A percentile compares a stretch with the other conserved stretches of the same genome.
phyloP scores from a whole-genome alignment of 2,888 invertebrate genomes.

The Argyresthia goedartella region DNA sequence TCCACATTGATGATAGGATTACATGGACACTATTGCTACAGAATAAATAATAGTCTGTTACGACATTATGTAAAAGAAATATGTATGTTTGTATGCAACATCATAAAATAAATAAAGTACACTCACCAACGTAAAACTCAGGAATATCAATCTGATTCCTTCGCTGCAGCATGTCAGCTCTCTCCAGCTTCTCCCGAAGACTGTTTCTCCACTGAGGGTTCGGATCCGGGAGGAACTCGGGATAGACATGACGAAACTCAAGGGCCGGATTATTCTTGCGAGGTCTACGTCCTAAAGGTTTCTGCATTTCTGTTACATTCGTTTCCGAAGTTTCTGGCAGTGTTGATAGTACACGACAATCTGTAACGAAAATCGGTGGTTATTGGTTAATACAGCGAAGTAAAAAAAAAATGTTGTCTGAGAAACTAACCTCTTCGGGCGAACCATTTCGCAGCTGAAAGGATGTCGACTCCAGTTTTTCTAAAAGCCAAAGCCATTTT shows the following conservation, averaged over 20 bases:
- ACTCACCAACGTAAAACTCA: constrained; percentile 96
- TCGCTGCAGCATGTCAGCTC: constrained; percentile 92
- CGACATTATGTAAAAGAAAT: too few species aligned
- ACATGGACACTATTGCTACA: too few species aligned
- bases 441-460: constrained; percentile 43
- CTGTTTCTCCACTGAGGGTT: constrained; percentile 82
- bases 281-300: constrained; percentile 15
- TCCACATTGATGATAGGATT: too few species aligned
- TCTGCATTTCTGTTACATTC: constrained; percentile 17
- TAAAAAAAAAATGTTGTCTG: background rate
- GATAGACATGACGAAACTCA: constrained; percentile 80
- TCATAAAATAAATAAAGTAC: too few species aligned
- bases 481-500: constrained; percentile 42
- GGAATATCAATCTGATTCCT: constrained; percentile 88
- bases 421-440: constrained; percentile 45
- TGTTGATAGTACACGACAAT: constrained; percentile 37
- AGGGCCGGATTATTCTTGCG: constrained; percentile 35
- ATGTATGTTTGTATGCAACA: too few species aligned
- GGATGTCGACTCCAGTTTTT: constrained; percentile 27
- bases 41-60: too few species aligned
- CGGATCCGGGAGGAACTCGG: constrained; percentile 94
- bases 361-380: constrained; percentile 23
- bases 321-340: constrained; percentile 31
- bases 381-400: background rate
- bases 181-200: constrained; percentile 88